phyloP scores from a whole-genome alignment of 2,888 invertebrate species.

The Lycocerus yunnanus region DNA sequence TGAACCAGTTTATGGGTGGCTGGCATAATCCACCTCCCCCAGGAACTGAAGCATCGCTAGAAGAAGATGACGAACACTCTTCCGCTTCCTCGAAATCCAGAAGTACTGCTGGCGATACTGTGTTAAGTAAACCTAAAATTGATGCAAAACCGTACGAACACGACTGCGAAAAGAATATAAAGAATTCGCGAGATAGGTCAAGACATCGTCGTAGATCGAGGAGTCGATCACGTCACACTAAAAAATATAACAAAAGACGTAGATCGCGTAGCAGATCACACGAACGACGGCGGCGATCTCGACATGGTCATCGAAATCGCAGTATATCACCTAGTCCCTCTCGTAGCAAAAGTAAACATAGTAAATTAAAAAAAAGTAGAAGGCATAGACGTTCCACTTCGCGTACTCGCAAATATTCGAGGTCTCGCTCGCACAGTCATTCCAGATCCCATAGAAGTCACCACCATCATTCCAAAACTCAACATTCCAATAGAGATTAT shows the following conservation, averaged over 20 bases:
- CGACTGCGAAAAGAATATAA: conserved; percentile 40
- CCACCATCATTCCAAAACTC: conserved; percentile 23
- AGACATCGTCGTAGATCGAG: conserved; percentile 26
- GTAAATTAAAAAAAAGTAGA: conserved; percentile 10
- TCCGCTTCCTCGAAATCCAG: conserved; percentile 27
- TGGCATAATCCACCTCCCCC: conserved; percentile 54
- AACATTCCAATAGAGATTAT: conserved; percentile 12
- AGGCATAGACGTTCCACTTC: conserved; percentile 21
- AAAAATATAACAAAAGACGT: conserved; percentile 32
- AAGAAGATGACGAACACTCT: conserved; percentile 33
- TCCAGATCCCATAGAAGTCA: conserved; percentile 28
- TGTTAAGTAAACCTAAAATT: conserved; percentile 30
- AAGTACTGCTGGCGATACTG: conserved; percentile 12
- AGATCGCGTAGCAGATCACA: conserved; percentile 36
- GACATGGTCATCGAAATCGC: conserved; percentile 21
- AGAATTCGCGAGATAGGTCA: conserved; percentile 19
- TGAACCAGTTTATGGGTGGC: conserved; percentile 46
- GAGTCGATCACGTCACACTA: conserved; percentile 36
- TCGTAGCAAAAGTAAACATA: conserved; percentile 22
- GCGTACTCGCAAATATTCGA: conserved; percentile 32
- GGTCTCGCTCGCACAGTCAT: conserved; percentile 16
- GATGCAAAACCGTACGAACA: conserved; percentile 49
- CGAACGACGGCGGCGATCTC: conserved; percentile 36
- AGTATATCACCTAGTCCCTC: conserved; percentile 28
- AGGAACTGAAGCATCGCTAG: conserved; percentile 49